These are phyloP conservation scores for Enteromius afrohamiltoni DNA, from an alignment of 2,797 vertebrate species.

Conservation along the genomic window DNA sequence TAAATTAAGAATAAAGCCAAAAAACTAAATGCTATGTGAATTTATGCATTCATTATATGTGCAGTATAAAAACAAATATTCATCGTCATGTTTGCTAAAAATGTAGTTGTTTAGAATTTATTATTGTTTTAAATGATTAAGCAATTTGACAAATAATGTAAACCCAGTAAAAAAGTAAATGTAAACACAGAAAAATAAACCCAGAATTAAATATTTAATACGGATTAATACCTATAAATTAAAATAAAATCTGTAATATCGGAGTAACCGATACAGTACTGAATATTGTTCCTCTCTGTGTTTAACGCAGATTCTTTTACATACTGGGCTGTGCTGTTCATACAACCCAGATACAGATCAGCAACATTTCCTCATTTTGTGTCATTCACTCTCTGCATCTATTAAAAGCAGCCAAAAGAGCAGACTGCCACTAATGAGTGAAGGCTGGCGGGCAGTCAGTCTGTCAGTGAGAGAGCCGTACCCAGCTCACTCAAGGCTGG, in stretches of 20 bases:
- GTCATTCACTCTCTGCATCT: not conserved
- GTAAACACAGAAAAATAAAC: not conserved
- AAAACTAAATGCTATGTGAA: not conserved
- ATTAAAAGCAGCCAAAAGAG: constrained; percentile 27
- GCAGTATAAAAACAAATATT: not conserved
- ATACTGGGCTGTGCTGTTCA: not conserved
- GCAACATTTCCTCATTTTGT: constrained; percentile 7
- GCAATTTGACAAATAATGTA: not conserved
- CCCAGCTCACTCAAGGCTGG: constrained; percentile 59
- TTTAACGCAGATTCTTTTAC: not conserved
- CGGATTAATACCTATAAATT: not conserved
- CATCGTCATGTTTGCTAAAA: not conserved
- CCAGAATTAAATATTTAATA: not conserved
- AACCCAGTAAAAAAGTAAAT: not conserved
- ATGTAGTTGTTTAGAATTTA: not conserved
- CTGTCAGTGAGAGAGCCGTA: constrained; percentile 38
- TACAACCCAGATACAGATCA: not conserved
- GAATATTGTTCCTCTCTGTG: not conserved
- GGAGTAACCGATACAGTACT: not conserved
- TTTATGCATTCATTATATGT: not conserved
- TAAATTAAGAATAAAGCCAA: not conserved
- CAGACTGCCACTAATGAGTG: constrained; percentile 47
- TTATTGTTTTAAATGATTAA: not conserved
- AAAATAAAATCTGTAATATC: not conserved
- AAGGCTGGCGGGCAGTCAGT: constrained; percentile 38